These are phyloP conservation scores for Brachionichthys hirsutus DNA, from an alignment of 2,113 vertebrate genomes.

Conservation along the genomic window DNA sequence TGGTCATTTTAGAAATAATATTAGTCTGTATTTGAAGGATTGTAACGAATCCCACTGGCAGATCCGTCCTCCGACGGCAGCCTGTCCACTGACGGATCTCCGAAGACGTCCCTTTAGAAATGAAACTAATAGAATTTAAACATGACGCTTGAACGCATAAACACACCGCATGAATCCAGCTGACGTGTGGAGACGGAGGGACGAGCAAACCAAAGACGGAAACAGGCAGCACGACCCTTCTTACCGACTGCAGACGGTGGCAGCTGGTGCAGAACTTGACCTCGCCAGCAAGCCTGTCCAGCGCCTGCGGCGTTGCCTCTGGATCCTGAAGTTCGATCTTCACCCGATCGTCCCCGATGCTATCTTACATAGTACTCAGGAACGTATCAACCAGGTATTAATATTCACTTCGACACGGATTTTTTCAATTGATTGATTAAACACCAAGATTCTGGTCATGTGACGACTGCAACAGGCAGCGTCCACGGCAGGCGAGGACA, in stretches of 20 bases:
- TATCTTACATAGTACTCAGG: too few relatives aligned
- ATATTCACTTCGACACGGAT: too few relatives aligned
- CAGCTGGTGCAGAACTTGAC: conserved; percentile 44
- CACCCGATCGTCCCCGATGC: too few relatives aligned
- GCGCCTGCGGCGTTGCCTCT: conserved; percentile 18
- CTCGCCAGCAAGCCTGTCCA: conserved; percentile 30
- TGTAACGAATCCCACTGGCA: background rate
- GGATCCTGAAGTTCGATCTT: conserved; percentile 7
- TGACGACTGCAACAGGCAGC: too few relatives aligned
- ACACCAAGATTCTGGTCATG: too few relatives aligned
- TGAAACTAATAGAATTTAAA: background rate
- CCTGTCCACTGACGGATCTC: background rate
- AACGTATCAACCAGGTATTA: too few relatives aligned
- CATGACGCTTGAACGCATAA: too few relatives aligned
- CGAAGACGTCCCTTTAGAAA: background rate
- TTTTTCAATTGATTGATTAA: too few relatives aligned
- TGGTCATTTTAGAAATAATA: background rate
- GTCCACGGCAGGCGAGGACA: conserved; percentile 1
- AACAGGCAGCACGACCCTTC: conserved; percentile 18
- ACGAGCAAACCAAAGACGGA: conserved; percentile 24
- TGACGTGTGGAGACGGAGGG: conserved; percentile 5
- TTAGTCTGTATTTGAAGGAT: background rate
- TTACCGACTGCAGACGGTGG: conserved; percentile 45
- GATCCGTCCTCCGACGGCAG: background rate
- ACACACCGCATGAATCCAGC: conserved; percentile 1